Evolutionary conservation across 1,140 invertebrate species (phyloP).

Genomic region (Parapsyche elsis): DNA sequence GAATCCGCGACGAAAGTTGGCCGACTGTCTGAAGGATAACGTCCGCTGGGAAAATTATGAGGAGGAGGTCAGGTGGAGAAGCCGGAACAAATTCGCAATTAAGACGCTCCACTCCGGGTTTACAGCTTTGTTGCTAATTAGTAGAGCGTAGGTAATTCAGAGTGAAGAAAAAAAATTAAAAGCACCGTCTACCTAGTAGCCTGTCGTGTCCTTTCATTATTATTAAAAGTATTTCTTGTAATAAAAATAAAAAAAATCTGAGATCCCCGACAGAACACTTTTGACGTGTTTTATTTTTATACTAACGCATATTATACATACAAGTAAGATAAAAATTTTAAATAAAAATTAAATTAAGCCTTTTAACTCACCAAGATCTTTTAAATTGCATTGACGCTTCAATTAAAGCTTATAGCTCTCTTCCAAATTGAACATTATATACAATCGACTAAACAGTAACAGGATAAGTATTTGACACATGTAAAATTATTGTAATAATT

Average conservation of each 20-base stretch:
- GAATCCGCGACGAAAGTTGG: too few relatives aligned
- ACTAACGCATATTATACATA: neutral
- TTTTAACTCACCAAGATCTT: too few relatives aligned
- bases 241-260: neutral
- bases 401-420: too few relatives aligned
- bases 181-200: conserved; percentile 6
- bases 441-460: too few relatives aligned
- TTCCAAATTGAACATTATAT: too few relatives aligned
- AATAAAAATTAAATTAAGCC: too few relatives aligned
- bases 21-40: neutral
- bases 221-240: neutral
- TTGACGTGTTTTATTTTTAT: neutral
- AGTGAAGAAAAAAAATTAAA: conserved; percentile 12
- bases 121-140: conserved; percentile 45
- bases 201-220: neutral
- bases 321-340: too few relatives aligned
- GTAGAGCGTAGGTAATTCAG: conserved; percentile 17
- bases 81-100: conserved; percentile 35
- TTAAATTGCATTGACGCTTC: too few relatives aligned
- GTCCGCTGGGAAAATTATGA: neutral
- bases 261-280: neutral
- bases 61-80: neutral
- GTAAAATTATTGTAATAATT: too few relatives aligned
- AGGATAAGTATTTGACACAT: too few relatives aligned
- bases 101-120: conserved; percentile 25